These are phyloP conservation scores for Caenorhabditis macrosperma DNA, from an alignment of 2,888 invertebrate species.

Conservation along the genomic window DNA sequence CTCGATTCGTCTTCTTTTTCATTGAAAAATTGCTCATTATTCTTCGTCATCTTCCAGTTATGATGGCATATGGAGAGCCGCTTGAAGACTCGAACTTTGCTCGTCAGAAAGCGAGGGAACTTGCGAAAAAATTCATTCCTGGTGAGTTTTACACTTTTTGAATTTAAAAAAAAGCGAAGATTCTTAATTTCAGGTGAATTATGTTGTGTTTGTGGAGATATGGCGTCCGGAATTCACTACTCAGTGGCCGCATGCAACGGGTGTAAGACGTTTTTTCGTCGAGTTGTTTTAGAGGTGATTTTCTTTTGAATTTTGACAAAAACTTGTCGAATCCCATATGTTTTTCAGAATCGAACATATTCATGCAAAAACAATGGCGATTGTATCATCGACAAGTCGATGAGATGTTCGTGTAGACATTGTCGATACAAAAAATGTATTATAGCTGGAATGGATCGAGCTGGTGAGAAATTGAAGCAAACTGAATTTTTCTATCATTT, in stretches of 20 bases:
- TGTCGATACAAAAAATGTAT: conserved; percentile 78
- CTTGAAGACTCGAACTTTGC: conserved; percentile 40
- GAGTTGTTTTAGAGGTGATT: conserved; percentile 75
- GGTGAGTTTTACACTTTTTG: conserved; percentile 27
- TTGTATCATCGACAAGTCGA: conserved; percentile 76
- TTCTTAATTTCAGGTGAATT: conserved; percentile 39
- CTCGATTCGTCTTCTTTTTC: no score
- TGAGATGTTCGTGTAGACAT: conserved; percentile 75
- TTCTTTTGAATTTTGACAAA: neutral
- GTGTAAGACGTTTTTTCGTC: conserved; percentile 77
- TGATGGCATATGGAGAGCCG: conserved; percentile 46
- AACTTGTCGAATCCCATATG: neutral
- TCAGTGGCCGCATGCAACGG: conserved; percentile 72
- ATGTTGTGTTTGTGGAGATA: conserved; percentile 75
- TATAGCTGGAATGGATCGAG: conserved; percentile 74
- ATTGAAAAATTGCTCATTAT: neutral
- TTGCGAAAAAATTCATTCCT: conserved; percentile 54
- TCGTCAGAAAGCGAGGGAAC: conserved; percentile 47
- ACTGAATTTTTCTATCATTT: neutral
- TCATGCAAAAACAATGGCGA: conserved; percentile 77
- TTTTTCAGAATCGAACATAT: conserved; percentile 78
- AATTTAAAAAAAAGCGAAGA: neutral
- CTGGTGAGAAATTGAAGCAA: conserved; percentile 52
- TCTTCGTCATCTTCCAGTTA: conserved; percentile 35
- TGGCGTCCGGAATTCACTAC: conserved; percentile 76